Base-by-base conservation (phyloP, 2,113 vertebrate species). In the Petrocephalus microphthalmus region DNA sequence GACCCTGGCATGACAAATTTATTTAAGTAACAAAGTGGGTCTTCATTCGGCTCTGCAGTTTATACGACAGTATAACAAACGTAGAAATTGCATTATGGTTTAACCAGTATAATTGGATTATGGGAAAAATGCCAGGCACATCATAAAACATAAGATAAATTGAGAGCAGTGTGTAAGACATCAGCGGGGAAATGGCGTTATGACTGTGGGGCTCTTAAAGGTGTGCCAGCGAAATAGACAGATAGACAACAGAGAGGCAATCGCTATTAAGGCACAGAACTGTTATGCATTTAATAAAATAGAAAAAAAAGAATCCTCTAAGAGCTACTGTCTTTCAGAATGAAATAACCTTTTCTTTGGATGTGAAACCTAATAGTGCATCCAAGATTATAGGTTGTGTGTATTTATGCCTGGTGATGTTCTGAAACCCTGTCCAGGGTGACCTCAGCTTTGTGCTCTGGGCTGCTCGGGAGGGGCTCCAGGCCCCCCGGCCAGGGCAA, bases 11-110 rank as follows among this genome's bases (percentile, higher is more conserved):
- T 84, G 74, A 84, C 91, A 93, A 91, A 94, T 89, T 88, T 90
- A 92, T 92, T 90, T 94, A 89, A 91, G 89, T 90, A 89, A 91
- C 90, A 94, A 94, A 94, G 92, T 93, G 87, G 53, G 57, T 88
- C 90, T 94, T 94, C 91, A 88, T 91, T 88, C 86, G 89, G 22
- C 84, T 87, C 90, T 89, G 92, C 92, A 92, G 92, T 37, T 78
- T 92, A 91, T 89, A 90, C 92, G 93, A 94, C 92, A 92, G 90
- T 94, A 94, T 94, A 94, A 94, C 94, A 94, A 95, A 94, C 93
- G 93, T 93, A 92, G 92, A 93, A 93, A 95, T 94, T 88, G 67
- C 92, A 94, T 96, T 95, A 95, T 92, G 92, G 92, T 91, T 92
- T 91, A 91, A 20, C 91, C 89, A 52, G 90, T 87, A 91, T 92